These are phyloP conservation scores for Trichogramma pretiosum DNA, from an alignment of 1,140 invertebrate genomes.

Conservation along the genomic window DNA sequence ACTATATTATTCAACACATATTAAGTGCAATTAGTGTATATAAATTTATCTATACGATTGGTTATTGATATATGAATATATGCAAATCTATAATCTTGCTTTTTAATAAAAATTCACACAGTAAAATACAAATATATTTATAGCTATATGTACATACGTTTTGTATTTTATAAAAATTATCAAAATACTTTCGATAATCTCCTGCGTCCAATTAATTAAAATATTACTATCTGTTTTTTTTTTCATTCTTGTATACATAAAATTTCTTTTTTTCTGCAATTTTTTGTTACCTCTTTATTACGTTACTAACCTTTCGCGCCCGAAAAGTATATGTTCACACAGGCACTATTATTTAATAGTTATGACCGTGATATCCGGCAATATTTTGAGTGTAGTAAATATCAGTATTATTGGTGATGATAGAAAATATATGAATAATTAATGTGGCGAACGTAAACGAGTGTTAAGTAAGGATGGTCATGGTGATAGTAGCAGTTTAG, in stretches of 20 bases:
- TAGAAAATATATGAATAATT: slow-evolving; percentile 25
- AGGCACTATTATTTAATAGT: too few relatives aligned
- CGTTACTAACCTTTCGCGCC: slow-evolving; percentile 1
- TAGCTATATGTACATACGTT: slow-evolving; percentile 15
- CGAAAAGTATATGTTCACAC: too few relatives aligned
- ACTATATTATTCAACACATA: slow-evolving; percentile 10
- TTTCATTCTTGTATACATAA: slow-evolving; percentile 9
- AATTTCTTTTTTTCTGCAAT: slow-evolving; percentile 10
- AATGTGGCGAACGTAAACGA: slow-evolving; percentile 42
- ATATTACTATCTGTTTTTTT: slow-evolving; percentile 2
- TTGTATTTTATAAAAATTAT: slow-evolving; percentile 20
- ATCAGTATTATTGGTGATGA: slow-evolving; percentile 23
- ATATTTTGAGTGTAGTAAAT: slow-evolving; percentile 31
- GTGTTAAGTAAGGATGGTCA: slow-evolving; percentile 40
- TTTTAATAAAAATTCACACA: slow-evolving; percentile 14
- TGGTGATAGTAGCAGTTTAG: too few relatives aligned
- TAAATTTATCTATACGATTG: slow-evolving; percentile 10
- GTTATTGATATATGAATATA: slow-evolving; percentile 16
- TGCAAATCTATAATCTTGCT: neutral
- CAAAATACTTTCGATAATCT: slow-evolving; percentile 18
- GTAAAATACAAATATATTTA: slow-evolving; percentile 14
- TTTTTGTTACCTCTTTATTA: too few relatives aligned
- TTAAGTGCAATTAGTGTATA: slow-evolving; percentile 9
- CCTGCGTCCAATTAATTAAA: slow-evolving; percentile 10
- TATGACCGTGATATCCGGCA: slow-evolving; percentile 24